A percentile compares a stretch with the other conserved stretches of the same genome.
Evolutionary conservation across 2,888 invertebrate genomes (phyloP).

Genomic region (Caenorhabditis drosophilae): DNA sequence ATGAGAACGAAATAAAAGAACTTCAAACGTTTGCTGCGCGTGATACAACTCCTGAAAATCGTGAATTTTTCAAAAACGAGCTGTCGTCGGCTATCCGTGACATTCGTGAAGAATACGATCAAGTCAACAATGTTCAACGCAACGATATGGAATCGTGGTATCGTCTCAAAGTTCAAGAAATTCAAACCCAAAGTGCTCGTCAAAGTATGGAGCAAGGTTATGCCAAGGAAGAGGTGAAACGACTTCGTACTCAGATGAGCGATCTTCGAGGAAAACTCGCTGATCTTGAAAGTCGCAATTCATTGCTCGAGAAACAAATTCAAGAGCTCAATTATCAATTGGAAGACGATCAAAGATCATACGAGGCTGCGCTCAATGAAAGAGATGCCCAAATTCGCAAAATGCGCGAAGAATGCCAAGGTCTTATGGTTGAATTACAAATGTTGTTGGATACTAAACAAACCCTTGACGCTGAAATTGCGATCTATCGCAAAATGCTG

Average conservation of each 20-base stretch:
- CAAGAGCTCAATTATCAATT: conserved; percentile 72
- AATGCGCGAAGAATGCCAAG: conserved; percentile 69
- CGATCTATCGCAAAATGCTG: conserved; percentile 74
- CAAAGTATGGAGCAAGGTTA: conserved; percentile 70
- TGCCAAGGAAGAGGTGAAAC: conserved; percentile 72
- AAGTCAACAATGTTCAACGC: conserved; percentile 70
- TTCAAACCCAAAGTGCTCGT: conserved; percentile 72
- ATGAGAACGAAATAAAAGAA: conserved; percentile 72
- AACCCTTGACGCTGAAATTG: conserved; percentile 73
- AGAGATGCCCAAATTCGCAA: conserved; percentile 69
- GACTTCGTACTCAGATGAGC: conserved; percentile 70
- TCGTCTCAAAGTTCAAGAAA: conserved; percentile 73
- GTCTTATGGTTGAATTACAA: conserved; percentile 70
- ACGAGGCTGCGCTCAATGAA: conserved; percentile 70
- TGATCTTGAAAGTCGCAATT: conserved; percentile 72
- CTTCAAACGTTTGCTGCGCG: conserved; percentile 72
- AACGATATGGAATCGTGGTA: conserved; percentile 73
- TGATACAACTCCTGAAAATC: conserved; percentile 73
- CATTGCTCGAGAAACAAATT: conserved; percentile 72
- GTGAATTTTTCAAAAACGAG: conserved; percentile 74
- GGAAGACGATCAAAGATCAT: conserved; percentile 71
- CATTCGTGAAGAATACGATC: conserved; percentile 72
- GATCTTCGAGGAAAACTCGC: conserved; percentile 71
- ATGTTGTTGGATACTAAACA: conserved; percentile 72
- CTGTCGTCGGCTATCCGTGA: conserved; percentile 72